Evolutionary conservation across 2,888 invertebrate species (phyloP).

Genomic region (Cistogaster globosa): DNA sequence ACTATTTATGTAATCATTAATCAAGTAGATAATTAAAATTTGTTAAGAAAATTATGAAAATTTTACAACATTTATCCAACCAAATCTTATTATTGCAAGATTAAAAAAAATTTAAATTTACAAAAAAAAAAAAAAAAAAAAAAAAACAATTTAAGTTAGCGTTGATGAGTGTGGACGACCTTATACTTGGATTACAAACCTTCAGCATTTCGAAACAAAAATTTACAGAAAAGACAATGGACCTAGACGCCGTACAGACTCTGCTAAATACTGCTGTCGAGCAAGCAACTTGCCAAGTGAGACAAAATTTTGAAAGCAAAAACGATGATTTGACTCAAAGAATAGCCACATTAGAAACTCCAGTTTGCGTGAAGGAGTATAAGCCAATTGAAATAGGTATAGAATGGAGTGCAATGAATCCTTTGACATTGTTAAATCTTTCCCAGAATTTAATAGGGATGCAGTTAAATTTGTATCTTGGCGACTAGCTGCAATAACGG

Average conservation of each 20-base stretch:
- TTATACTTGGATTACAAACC: conserved; percentile 41
- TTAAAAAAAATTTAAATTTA: too few relatives aligned
- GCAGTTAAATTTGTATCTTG: conserved; percentile 43
- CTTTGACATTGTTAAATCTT: conserved; percentile 33
- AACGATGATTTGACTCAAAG: conserved; percentile 37
- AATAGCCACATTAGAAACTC: conserved; percentile 45
- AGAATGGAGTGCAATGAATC: conserved; percentile 40
- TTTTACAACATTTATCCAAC: too few relatives aligned
- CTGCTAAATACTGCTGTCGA: conserved; percentile 35
- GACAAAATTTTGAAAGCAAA: conserved; percentile 33
- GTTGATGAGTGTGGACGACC: conserved; percentile 32
- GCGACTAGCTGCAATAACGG: conserved; percentile 43
- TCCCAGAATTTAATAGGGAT: conserved; percentile 50
- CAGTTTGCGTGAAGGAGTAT: conserved; percentile 35
- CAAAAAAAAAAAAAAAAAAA: too few relatives aligned
- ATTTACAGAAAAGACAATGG: conserved; percentile 20
- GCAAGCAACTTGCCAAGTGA: conserved; percentile 16
- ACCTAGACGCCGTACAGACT: conserved; percentile 33
- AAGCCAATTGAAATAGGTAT: conserved; percentile 18
- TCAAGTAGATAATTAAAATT: too few relatives aligned
- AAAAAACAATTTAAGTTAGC: background rate
- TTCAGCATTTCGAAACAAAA: conserved; percentile 19
- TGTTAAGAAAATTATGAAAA: too few relatives aligned
- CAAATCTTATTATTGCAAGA: too few relatives aligned
- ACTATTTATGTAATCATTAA: too few relatives aligned